phyloP scores from a whole-genome alignment of 2,888 invertebrate species.

The Hypomecis punctinalis region DNA sequence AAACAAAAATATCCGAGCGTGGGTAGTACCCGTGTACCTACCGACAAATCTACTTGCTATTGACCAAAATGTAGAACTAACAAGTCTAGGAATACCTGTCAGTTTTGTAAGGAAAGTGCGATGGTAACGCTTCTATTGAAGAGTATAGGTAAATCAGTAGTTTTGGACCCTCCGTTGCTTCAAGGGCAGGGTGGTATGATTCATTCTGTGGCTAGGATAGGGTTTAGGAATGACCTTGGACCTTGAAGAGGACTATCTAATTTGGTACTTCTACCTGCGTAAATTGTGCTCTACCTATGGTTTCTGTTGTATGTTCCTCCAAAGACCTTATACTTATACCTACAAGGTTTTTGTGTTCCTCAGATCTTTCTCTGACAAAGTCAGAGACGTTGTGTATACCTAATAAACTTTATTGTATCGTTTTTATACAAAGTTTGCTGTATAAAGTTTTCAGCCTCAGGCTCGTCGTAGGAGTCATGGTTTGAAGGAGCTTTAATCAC shows the following conservation, averaged over 20 bases:
- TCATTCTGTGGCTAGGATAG: slow-evolving; percentile 1
- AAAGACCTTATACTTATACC: too few relatives aligned
- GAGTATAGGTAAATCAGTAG: not conserved
- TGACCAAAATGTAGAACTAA: not conserved
- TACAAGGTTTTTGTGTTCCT: too few relatives aligned
- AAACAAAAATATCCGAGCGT: slow-evolving; percentile 2
- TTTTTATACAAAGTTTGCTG: too few relatives aligned
- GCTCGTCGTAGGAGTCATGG: too few relatives aligned
- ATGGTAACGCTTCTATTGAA: not conserved
- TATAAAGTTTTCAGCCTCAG: too few relatives aligned
- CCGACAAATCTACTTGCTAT: not conserved
- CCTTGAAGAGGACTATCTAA: not conserved
- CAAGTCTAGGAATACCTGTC: not conserved
- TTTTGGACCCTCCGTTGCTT: not conserved
- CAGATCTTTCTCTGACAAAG: too few relatives aligned
- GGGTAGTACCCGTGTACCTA: not conserved
- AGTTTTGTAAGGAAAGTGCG: not conserved
- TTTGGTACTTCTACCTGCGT: not conserved
- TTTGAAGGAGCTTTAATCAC: too few relatives aligned
- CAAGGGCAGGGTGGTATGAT: not conserved
- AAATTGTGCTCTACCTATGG: not conserved
- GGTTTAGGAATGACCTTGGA: slow-evolving; percentile 1
- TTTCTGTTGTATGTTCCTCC: too few relatives aligned
- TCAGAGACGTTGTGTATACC: too few relatives aligned
- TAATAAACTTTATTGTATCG: too few relatives aligned